Evolutionary conservation across 1,140 invertebrate species (phyloP).

Genomic region (Heliconius himera): DNA sequence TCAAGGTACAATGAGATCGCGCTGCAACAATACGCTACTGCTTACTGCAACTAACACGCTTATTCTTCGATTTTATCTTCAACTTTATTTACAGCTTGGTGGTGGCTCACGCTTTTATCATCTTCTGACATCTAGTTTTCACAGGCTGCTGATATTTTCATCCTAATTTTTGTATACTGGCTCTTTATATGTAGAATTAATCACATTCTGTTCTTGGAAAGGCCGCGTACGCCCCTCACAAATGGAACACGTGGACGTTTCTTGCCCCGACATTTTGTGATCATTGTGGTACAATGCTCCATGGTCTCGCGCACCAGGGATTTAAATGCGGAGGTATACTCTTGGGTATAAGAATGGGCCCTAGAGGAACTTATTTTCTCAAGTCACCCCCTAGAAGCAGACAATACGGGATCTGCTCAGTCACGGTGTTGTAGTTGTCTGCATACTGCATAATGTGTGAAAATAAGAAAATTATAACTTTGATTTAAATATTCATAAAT

Average conservation of each 20-base stretch:
- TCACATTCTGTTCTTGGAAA: constrained; percentile 71
- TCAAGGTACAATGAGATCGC: constrained; percentile 86
- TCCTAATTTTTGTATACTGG: background rate
- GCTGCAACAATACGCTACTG: constrained; percentile 35
- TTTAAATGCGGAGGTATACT: constrained; percentile 98
- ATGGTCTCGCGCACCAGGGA: constrained; percentile 96
- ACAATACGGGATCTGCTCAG: constrained; percentile 43
- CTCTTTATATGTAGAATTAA: background rate
- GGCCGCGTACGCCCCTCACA: constrained; percentile 93
- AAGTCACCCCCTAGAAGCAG: constrained; percentile 44
- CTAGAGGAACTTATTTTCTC: constrained; percentile 53
- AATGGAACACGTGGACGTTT: constrained; percentile 90
- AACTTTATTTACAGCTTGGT: constrained; percentile 47
- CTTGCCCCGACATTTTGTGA: constrained; percentile 92
- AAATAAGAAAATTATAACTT: constrained; percentile 9
- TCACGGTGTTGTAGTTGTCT: constrained; percentile 42
- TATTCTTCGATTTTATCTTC: constrained; percentile 36
- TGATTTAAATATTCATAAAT: constrained; percentile 16
- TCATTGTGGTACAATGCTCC: constrained; percentile 89
- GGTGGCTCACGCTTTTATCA: constrained; percentile 35
- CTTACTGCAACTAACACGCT: constrained; percentile 51
- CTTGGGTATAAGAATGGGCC: constrained; percentile 87
- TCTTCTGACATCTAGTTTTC: constrained; percentile 7
- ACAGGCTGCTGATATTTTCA: constrained; percentile 3
- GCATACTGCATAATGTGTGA: constrained; percentile 31